These are phyloP conservation scores for Oscheius sp. DNA, from an alignment of 2,888 invertebrate species.

Conservation along the genomic window DNA sequence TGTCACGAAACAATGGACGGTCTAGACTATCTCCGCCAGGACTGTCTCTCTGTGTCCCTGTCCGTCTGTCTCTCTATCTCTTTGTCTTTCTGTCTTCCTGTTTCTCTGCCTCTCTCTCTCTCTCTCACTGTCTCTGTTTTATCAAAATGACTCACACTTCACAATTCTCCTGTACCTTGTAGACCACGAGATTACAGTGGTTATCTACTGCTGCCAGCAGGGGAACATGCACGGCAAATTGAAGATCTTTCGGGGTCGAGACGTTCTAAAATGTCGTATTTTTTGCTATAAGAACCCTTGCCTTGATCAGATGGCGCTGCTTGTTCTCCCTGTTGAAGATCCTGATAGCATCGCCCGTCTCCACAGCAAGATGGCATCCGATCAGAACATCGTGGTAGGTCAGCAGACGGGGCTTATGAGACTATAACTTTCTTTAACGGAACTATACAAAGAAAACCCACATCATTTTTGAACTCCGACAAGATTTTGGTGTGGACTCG, in stretches of 20 bases:
- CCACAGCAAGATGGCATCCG: conserved; percentile 62
- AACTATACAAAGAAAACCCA: conserved; percentile 21
- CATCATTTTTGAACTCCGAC: conserved; percentile 67
- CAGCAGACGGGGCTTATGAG: conserved; percentile 49
- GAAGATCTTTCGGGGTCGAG: conserved; percentile 59
- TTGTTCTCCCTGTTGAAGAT: conserved; percentile 55
- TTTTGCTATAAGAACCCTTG: neutral
- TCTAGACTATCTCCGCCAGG: no score
- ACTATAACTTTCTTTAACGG: neutral
- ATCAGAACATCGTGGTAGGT: conserved; percentile 56
- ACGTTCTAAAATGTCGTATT: conserved; percentile 42
- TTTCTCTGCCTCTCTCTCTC: no score
- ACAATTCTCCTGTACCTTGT: conserved; percentile 56
- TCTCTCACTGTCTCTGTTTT: no score
- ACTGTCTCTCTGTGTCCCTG: conserved; percentile 38
- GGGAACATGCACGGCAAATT: conserved; percentile 61
- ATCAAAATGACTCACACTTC: conserved; percentile 22
- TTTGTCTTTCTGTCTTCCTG: neutral
- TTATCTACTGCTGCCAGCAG: conserved; percentile 67
- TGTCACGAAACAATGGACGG: no score
- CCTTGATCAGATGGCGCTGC: conserved; percentile 63
- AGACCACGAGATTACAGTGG: conserved; percentile 63
- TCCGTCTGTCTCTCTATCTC: conserved; percentile 34
- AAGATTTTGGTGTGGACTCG: conserved; percentile 60
- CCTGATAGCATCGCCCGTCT: conserved; percentile 54